Percentiles rank a stretch among this genome's conserved stretches.
Evolutionary conservation across 2,888 invertebrate species (phyloP).

Genomic region (Tethea ocularis): DNA sequence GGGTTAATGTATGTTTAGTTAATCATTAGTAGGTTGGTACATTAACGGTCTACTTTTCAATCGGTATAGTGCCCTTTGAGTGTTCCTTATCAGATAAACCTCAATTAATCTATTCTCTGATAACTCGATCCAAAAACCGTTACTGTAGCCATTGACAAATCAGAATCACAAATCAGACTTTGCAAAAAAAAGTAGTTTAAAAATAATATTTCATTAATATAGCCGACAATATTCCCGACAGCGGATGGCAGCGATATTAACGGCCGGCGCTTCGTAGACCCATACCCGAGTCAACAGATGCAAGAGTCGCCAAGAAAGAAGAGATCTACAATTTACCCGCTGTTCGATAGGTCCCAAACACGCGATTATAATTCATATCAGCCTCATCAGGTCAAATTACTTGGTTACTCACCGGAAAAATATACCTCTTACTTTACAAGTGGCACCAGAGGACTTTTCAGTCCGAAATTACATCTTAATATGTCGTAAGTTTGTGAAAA

Average conservation of each 20-base stretch:
- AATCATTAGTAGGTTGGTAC: no score
- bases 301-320: constrained; percentile 76
- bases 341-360: constrained; percentile 52
- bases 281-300: constrained; percentile 75
- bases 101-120: no score
- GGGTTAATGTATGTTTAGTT: no score
- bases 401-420: constrained; percentile 69
- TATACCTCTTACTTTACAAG: constrained; percentile 73
- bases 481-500: constrained; percentile 30
- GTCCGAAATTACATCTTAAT: constrained; percentile 40
- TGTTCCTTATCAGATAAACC: no score
- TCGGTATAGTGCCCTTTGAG: no score
- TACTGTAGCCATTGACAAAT: no score
- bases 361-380: constrained; percentile 47
- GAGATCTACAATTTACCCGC: constrained; percentile 62
- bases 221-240: constrained; percentile 76
- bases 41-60: no score
- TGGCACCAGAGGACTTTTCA: constrained; percentile 44
- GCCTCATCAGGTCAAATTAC: constrained; percentile 58
- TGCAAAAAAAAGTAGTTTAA: constrained; percentile 31
- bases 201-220: constrained; percentile 64
- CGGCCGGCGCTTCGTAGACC: constrained; percentile 73
- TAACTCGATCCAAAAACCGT: no score
- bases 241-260: constrained; percentile 79
- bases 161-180: neutral